These are phyloP conservation scores for Sebastes dallii DNA, from an alignment of 2,797 vertebrate species.

Conservation along the genomic window DNA sequence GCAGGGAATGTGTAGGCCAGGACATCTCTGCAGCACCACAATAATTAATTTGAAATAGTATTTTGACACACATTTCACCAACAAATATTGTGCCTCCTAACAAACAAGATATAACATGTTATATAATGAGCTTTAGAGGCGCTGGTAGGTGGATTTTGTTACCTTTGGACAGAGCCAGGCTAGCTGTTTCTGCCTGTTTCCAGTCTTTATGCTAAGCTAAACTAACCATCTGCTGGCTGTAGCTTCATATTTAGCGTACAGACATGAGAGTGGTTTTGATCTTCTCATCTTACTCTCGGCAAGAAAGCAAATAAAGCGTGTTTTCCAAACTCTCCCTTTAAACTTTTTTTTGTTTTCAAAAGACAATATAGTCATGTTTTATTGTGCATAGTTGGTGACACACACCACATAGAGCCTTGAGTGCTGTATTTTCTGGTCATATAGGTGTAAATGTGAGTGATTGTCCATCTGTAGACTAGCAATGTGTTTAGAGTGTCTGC, in stretches of 20 bases:
- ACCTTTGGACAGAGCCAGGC: background rate
- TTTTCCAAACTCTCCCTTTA: background rate
- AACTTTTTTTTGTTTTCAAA: background rate
- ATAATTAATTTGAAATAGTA: too few species aligned
- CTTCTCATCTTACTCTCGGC: background rate
- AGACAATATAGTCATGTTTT: background rate
- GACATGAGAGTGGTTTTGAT: too few species aligned
- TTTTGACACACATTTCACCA: too few species aligned
- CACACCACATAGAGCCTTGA: background rate
- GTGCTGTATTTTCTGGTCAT: background rate
- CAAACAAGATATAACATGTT: background rate
- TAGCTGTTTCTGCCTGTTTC: background rate
- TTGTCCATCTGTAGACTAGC: slow-evolving; percentile 6
- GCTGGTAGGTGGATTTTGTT: too few species aligned
- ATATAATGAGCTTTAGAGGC: too few species aligned
- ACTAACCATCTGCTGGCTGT: too few species aligned
- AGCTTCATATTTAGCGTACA: too few species aligned
- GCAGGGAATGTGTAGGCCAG: too few species aligned
- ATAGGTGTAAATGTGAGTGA: slow-evolving; percentile 34
- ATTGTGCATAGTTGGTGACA: background rate
- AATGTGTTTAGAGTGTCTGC: slow-evolving; percentile 37
- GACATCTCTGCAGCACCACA: too few species aligned
- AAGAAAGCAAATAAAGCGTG: background rate
- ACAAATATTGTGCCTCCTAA: background rate
- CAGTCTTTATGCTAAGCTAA: too few species aligned